A percentile compares a stretch with the other conserved stretches of the same genome.
These are phyloP conservation scores for Notothenia rossii DNA, from an alignment of 2,113 vertebrate species.

Conservation along the genomic window DNA sequence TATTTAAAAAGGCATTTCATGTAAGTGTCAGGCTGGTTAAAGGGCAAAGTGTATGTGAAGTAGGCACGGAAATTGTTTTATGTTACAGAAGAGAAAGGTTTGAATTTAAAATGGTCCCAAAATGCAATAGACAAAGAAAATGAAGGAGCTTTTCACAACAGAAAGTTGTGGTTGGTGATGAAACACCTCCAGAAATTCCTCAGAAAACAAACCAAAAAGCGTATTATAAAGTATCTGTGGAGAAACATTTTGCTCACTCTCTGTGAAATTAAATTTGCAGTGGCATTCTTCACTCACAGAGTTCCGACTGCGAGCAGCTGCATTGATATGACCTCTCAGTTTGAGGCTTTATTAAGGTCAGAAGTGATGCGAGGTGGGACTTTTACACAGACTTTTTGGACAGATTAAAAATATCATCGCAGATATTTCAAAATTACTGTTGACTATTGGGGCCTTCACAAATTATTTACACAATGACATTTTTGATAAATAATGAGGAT, in stretches of 20 bases:
- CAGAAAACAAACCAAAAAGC: background rate
- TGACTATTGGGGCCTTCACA: too few species aligned
- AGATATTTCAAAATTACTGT: too few species aligned
- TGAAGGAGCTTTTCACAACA: background rate
- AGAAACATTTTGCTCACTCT: background rate
- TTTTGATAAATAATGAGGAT: too few species aligned
- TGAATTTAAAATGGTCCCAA: background rate
- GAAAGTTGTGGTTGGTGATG: background rate
- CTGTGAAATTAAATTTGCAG: background rate
- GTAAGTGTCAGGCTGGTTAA: slow-evolving; percentile 6
- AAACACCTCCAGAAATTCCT: background rate
- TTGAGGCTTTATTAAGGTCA: background rate
- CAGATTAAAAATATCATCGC: too few species aligned
- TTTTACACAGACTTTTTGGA: background rate
- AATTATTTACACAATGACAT: too few species aligned
- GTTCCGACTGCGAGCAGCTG: background rate
- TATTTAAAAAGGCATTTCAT: background rate
- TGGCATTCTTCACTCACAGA: background rate
- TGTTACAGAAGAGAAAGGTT: background rate
- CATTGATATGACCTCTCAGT: background rate
- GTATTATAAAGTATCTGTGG: too few species aligned
- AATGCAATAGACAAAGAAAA: background rate
- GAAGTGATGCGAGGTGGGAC: background rate
- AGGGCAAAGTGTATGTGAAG: slow-evolving; percentile 20
- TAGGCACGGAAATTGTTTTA: background rate